Evolutionary conservation across 1,140 invertebrate genomes (phyloP), one percentile per base, ranked within the genome.

Genomic region (Tigriopus japonicus): DNA sequence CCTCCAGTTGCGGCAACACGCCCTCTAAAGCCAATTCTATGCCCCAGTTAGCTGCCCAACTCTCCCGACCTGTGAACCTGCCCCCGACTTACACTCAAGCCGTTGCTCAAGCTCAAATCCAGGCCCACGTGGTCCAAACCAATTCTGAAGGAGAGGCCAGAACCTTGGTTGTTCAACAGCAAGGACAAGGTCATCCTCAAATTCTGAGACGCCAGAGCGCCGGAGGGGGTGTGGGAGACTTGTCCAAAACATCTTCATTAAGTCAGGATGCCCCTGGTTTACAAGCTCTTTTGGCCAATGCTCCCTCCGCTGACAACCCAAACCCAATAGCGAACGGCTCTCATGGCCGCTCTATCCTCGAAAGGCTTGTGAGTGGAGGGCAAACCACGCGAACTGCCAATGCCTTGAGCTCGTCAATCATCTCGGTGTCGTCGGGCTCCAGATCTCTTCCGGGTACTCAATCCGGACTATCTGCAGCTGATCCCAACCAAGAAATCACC

Each of bases 41-140:
- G 19, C 49, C 58, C 2, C 58, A 52, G n/a, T 10, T 59, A 15
- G 41, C 58, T 14, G 58, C 58, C 49, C 58, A 59, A 24, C 23
- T 61, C 10, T 17, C 59, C 12, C 43, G 59, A n/a, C 59, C 59
- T 13, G 28, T 61, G 15, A 56, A 28, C 42, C 49, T 53, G 17
- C 59, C 59, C 23, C 28, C 28, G 3, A 61, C 49, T 42, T 61
- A 61, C 17, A 55, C 43, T 28, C 59, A 61, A 40, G 59, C 59
- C 15, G 13, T 40, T 17, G 53, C 52, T 21, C 49, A 24, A 28
- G 40, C 45, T 42, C 28, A 61, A 41, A 19, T 54, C 49, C 23
- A 61, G 19, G 23, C 49, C 52, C 21, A n/a, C 19, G 28, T 28
- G 17, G 17, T 23, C 23, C 24, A 42, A 54, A 24, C n/a, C 52